Conservation (phyloP, 2,113 vertebrate genomes). For the Tonatia bakeri region DNA sequence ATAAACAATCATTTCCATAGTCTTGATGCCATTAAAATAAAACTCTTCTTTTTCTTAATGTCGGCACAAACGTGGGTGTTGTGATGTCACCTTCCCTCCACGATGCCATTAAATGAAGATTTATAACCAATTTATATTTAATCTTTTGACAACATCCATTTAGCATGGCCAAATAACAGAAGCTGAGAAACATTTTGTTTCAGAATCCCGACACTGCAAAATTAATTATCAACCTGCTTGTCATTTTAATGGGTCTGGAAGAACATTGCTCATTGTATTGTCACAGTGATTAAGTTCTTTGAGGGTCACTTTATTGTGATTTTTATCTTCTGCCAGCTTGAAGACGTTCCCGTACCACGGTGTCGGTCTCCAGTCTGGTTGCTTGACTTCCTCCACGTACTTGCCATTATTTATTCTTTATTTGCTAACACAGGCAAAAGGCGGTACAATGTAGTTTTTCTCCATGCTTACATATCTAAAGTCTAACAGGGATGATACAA, state of each 20-base stretch:
- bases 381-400: neutral
- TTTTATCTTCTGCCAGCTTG: neutral
- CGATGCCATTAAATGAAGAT: slow-evolving; percentile 54
- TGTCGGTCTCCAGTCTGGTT: neutral
- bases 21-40: slow-evolving; percentile 22
- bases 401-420: neutral
- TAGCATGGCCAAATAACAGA: slow-evolving; percentile 49
- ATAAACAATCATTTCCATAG: slow-evolving; percentile 29
- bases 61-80: neutral
- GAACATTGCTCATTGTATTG: slow-evolving; percentile 18
- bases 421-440: neutral
- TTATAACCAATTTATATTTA: slow-evolving; percentile 65
- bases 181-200: slow-evolving; percentile 44
- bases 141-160: slow-evolving; percentile 70
- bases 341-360: neutral
- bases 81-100: neutral
- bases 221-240: slow-evolving; percentile 43
- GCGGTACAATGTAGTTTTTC: neutral
- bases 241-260: slow-evolving; percentile 25
- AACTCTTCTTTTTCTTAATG: neutral
- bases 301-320: slow-evolving; percentile 30
- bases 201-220: slow-evolving; percentile 34
- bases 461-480: neutral
- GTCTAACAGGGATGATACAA: neutral
- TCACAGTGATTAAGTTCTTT: slow-evolving; percentile 40